Percentiles rank a stretch among this genome's conserved stretches.
Conservation (phyloP, 2,888 invertebrate genomes). For the Vandiemenella viatica region DNA sequence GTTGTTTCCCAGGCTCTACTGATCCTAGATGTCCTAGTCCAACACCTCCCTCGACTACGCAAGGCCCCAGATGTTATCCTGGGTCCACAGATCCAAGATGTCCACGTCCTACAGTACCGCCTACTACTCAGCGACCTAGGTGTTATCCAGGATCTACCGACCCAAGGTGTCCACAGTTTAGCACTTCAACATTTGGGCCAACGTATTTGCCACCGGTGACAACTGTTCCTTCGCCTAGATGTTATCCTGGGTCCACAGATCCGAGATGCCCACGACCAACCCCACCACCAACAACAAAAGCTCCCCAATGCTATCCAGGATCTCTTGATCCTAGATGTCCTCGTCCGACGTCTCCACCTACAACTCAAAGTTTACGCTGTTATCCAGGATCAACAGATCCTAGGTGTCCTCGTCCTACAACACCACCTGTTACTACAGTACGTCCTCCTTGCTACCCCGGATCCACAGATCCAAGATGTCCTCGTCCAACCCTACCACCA, state of each 20-base stretch:
- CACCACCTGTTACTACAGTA: conserved; percentile 11
- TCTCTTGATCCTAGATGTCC: conserved; percentile 20
- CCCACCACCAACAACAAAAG: conserved; percentile 17
- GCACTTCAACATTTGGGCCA: conserved; percentile 15
- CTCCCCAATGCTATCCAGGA: conserved; percentile 24
- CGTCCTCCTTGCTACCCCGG: conserved; percentile 17
- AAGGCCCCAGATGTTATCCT: conserved; percentile 18
- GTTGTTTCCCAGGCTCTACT: conserved; percentile 23
- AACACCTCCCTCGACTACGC: conserved; percentile 19
- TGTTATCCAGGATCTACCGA: conserved; percentile 26
- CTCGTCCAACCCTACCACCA: conserved; percentile 16
- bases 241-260: conserved; percentile 24
- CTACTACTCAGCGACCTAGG: conserved; percentile 14
- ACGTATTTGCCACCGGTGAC: conserved; percentile 12
- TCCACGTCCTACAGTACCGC: conserved; percentile 15
- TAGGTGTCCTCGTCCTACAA: conserved; percentile 13
- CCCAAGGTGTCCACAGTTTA: conserved; percentile 11
- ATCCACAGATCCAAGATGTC: conserved; percentile 14
- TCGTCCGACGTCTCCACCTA: conserved; percentile 14
- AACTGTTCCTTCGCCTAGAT: conserved; percentile 14
- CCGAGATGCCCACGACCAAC: conserved; percentile 20
- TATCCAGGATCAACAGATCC: conserved; percentile 26
- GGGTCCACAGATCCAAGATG: conserved; percentile 4
- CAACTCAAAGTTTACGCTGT: conserved; percentile 18
- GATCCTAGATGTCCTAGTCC: conserved; percentile 21